These are phyloP conservation scores for Perca flavescens DNA, from an alignment of 2,113 vertebrate genomes.

Conservation along the genomic window DNA sequence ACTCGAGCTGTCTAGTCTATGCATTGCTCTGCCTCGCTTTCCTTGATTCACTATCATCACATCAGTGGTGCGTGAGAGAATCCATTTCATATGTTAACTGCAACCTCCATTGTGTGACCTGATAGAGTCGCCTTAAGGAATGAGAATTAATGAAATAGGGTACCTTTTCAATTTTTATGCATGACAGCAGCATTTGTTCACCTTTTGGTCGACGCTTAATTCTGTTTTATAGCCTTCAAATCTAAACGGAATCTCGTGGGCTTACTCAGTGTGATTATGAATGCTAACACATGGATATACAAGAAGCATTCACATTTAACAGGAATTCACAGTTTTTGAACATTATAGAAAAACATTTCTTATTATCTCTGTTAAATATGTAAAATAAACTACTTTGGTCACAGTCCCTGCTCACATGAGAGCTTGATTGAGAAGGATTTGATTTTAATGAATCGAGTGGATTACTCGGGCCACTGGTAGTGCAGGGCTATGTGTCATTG, in stretches of 20 bases:
- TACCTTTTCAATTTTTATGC: conserved; percentile 20
- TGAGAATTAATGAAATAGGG: conserved; percentile 24
- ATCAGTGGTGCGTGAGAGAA: conserved; percentile 48
- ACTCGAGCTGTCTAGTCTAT: conserved; percentile 51
- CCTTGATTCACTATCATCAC: conserved; percentile 61
- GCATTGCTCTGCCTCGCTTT: conserved; percentile 46
- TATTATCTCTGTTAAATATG: not conserved
- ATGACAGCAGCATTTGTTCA: conserved; percentile 6
- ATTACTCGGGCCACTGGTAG: conserved; percentile 44
- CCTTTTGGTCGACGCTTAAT: conserved; percentile 5
- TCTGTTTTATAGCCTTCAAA: conserved; percentile 21
- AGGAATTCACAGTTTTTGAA: not conserved
- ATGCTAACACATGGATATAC: not conserved
- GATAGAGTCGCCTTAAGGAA: conserved; percentile 39
- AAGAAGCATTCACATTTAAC: not conserved
- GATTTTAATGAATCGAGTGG: conserved; percentile 57
- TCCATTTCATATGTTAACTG: conserved; percentile 56
- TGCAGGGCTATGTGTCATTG: conserved; percentile 64
- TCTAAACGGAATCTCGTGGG: not conserved
- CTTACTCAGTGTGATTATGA: not conserved
- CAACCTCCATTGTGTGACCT: conserved; percentile 42
- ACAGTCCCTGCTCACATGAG: not conserved
- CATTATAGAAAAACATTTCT: not conserved
- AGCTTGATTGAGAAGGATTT: conserved; percentile 47
- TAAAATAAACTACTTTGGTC: not conserved